Percentiles rank a stretch among this genome's conserved stretches.
Conservation (phyloP, 2,113 vertebrate species). For the Plectropomus leopardus region DNA sequence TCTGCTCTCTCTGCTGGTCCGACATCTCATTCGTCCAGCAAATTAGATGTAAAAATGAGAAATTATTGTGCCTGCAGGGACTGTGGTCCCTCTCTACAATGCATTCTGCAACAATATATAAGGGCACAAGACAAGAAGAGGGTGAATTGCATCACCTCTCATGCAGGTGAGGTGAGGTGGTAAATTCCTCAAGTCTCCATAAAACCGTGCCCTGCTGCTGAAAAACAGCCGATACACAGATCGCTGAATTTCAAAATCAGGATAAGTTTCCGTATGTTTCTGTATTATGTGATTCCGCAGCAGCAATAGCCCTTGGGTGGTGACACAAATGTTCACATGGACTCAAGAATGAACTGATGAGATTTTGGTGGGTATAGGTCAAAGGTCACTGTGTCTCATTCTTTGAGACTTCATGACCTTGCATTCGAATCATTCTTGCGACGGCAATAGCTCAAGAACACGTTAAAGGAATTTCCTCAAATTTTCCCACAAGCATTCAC, state of each 20-base stretch:
- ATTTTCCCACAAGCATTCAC: too few relatives aligned
- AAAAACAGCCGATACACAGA: neutral
- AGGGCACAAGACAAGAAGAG: constrained; percentile 46
- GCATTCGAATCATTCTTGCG: too few relatives aligned
- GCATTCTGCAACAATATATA: constrained; percentile 44
- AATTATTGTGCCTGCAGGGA: constrained; percentile 67
- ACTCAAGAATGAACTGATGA: too few relatives aligned
- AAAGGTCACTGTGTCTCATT: too few relatives aligned
- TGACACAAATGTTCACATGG: too few relatives aligned
- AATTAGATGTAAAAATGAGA: constrained; percentile 78
- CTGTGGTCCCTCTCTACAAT: constrained; percentile 21
- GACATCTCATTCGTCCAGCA: constrained; percentile 70
- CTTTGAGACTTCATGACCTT: too few relatives aligned
- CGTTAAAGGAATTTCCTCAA: too few relatives aligned
- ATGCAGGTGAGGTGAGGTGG: neutral
- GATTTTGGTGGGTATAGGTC: too few relatives aligned
- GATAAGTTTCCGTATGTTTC: too few relatives aligned
- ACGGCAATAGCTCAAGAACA: too few relatives aligned
- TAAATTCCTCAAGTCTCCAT: neutral
- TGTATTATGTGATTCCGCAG: too few relatives aligned
- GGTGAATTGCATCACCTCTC: constrained; percentile 37
- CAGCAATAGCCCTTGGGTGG: too few relatives aligned
- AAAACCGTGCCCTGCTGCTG: neutral
- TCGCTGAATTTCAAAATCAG: neutral
- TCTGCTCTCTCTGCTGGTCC: constrained; percentile 36